Evolutionary conservation across 2,113 vertebrate species (phyloP), one percentile per base, ranked within the genome.

Genomic region (Aspiorhynchus laticeps): DNA sequence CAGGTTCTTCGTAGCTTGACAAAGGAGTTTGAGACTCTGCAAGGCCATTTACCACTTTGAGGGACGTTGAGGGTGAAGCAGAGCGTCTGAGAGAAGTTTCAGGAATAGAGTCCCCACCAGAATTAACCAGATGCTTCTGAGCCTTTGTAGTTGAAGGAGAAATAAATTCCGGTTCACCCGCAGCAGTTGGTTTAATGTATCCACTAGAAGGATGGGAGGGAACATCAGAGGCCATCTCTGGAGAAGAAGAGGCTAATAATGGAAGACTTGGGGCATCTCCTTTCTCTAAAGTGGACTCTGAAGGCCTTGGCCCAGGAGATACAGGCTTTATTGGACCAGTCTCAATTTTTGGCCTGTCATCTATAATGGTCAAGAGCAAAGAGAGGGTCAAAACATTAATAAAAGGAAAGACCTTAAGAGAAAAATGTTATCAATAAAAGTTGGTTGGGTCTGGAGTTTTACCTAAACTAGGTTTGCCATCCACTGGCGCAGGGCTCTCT

Each of bases 321-420:
- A 97, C 90, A 91, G 96, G 93, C 95, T 96, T 98, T 94, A 95
- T 95, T 88, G 95, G 94, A 91, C 85, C 63, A 84, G 96, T 91
- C 85, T 98, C 97, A 89, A 93, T 91, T 95, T 96, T 97, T 92
- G 96, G 95, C 93, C 96, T 96, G 91, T 97, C 96, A 93, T 97
- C 98, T 99, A 84, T 24, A 43, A n/a, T 76, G 8, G 41, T 80
- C 53, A 48, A 80, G 7, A 89, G 38, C 24, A 84, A 90, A 19
- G 17, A 28, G 43, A 93, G 80, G 0, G 85, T 17, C 41, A 89
- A 11, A 0, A 46, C 15, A 79, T 2, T 0, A 71, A n/a, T 17
- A 11, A 78, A 78, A 11, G 3, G 1, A 28, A 7, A 61, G 6
- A 59, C 28, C 31, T 78, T 15, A 51, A 21, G 26, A 31, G 28